Percentiles rank a stretch among this genome's conserved stretches.
phyloP scores from a whole-genome alignment of 2,113 vertebrate species.

The Psittacara wagleri region DNA sequence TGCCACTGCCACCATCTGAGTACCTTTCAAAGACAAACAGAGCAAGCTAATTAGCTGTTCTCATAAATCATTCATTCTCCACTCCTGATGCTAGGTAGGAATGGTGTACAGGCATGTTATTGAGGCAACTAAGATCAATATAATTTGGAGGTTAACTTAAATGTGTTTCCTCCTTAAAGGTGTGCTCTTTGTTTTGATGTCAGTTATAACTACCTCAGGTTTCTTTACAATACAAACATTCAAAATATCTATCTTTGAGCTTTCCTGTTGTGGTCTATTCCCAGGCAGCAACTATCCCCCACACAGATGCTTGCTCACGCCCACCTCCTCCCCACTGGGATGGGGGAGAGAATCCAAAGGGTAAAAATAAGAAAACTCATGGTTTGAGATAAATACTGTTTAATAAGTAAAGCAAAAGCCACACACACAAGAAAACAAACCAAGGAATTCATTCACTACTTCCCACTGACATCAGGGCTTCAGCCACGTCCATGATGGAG shows the following conservation, averaged over 20 bases:
- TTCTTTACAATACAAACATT: not conserved
- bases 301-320: not conserved
- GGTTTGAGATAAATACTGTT: not conserved
- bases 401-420: not conserved
- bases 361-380: not conserved
- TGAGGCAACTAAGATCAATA: not conserved
- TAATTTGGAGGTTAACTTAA: not conserved
- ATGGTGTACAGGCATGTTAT: not conserved
- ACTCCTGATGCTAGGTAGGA: not conserved
- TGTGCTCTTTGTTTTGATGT: not conserved
- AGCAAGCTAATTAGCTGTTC: not conserved
- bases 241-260: not conserved
- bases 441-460: not conserved
- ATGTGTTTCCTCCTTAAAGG: not conserved
- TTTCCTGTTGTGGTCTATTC: not conserved
- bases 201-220: not conserved
- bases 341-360: not conserved
- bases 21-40: not conserved
- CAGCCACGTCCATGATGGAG: not conserved
- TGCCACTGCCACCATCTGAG: not conserved
- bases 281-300: not conserved
- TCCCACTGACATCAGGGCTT: not conserved
- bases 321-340: not conserved
- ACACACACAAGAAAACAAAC: not conserved
- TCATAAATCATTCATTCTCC: not conserved